Evolutionary conservation across 2,113 vertebrate genomes (phyloP), one percentile per base, ranked within the genome.

Genomic region (Peromyscus polionotus): DNA sequence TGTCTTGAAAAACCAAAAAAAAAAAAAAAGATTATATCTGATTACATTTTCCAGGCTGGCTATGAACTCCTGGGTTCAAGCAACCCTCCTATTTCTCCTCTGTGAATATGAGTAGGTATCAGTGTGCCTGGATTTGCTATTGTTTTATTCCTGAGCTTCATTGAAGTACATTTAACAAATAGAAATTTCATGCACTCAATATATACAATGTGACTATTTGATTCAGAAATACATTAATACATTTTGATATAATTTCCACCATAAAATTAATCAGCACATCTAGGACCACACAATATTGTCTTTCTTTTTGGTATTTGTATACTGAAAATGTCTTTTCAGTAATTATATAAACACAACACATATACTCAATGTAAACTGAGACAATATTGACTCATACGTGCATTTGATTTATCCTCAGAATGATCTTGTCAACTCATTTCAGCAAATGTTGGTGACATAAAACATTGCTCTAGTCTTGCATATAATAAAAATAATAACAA

Each of bases 341-440:
- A 93, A 84, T 61, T 73, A 16, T 0, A 94, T 11, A 51, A 51
- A 51, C 51, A 51, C 51, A 51, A 51, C 9, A 73, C 19, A 20
- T 3, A n/a, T 6, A 57, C 36, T 85, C 36, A 48, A 61, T 42
- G 28, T 2, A 90, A 36, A 67, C 0, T 63, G 24, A 59, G 31
- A n/a, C 2, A 90, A n/a, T 72, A 65, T 45, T 91, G 28, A 89
- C 51, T 16, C 3, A 51, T 0, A 1, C 4, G 26, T 48, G 1
- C 79, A 90, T 80, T 93, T 90, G 54, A 51, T 88, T 86, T 95
- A 42, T 67, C 86, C 48, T 95, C 94, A 2, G 5, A 87, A 89
- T 5, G 91, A 24, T 96, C 42, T 89, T 93, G 0, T 68, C 51
- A 83, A 65, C 28, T 80, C 11, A 86, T 84, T 91, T 96, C 22